Percentiles rank a stretch among this genome's conserved stretches.
Conservation (phyloP, 2,888 invertebrate genomes). For the Agrotis segetum region DNA sequence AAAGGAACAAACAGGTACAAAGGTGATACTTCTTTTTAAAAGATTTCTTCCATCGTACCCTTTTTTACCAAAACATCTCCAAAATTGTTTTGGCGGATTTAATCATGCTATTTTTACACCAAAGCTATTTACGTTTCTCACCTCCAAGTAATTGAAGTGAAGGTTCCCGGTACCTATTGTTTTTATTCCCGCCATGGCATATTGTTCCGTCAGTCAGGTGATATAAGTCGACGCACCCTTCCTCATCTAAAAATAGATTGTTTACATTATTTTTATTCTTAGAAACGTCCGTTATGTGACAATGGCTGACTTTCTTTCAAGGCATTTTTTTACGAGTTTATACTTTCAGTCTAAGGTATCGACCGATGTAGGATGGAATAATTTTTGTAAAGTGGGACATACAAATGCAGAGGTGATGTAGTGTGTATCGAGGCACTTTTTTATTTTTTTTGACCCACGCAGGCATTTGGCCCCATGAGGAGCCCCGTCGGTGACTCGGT, state of each 20-base stretch:
- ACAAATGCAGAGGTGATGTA: too few relatives aligned
- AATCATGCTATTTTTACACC: background rate
- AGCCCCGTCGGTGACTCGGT: too few relatives aligned
- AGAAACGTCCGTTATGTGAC: background rate
- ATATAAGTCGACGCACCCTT: slow-evolving; percentile 24
- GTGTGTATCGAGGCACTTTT: too few relatives aligned
- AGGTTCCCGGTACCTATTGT: slow-evolving; percentile 17
- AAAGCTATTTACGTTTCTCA: background rate
- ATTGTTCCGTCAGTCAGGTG: slow-evolving; percentile 20
- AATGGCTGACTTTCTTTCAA: background rate
- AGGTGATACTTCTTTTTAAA: too few relatives aligned
- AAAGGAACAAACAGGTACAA: too few relatives aligned
- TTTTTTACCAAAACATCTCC: background rate
- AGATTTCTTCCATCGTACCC: too few relatives aligned
- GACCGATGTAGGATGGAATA: too few relatives aligned
- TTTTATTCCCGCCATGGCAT: slow-evolving; percentile 1
- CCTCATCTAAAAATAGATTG: slow-evolving; percentile 29
- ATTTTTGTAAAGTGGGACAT: too few relatives aligned
- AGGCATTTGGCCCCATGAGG: too few relatives aligned
- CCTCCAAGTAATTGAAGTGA: slow-evolving; percentile 7
- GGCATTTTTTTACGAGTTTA: background rate
- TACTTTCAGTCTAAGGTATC: background rate
- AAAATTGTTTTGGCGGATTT: background rate
- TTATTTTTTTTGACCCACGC: too few relatives aligned
- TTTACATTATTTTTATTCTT: slow-evolving; percentile 18